These are phyloP conservation scores for Umimayanthus chanpuru DNA, from an alignment of 92 coral and sea anemone genomes.

Conservation along the genomic window DNA sequence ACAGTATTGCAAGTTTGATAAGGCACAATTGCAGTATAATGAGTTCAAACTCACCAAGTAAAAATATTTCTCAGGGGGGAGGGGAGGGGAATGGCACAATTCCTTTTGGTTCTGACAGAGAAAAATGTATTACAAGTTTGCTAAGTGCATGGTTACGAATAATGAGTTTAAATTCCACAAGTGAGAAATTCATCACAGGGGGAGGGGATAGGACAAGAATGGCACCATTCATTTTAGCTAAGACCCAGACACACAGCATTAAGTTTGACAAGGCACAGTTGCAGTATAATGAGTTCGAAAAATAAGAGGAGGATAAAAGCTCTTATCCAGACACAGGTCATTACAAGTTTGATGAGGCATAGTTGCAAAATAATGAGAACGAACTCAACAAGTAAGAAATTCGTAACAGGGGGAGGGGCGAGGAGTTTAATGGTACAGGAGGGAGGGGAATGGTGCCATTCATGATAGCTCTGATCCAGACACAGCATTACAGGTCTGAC, in stretches of 20 bases:
- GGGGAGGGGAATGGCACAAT: too few species aligned
- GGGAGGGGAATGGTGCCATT: too few species aligned
- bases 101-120: too few species aligned
- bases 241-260: constrained; percentile 59
- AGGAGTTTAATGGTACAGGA: too few species aligned
- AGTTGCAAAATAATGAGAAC: constrained; percentile 76
- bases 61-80: background rate
- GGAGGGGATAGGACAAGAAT: too few species aligned
- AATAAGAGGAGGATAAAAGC: too few species aligned
- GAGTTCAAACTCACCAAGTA: constrained; percentile 79
- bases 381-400: constrained; percentile 64
- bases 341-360: constrained; percentile 80
- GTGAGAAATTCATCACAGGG: constrained; percentile 38
- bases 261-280: constrained; percentile 81
- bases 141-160: constrained; percentile 72
- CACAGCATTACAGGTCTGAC: constrained; percentile 77
- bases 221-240: constrained; percentile 27
- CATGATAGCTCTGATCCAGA: constrained; percentile 16
- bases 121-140: constrained; percentile 63
- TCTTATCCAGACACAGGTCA: constrained; percentile 57
- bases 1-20: constrained; percentile 76
- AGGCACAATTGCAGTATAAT: constrained; percentile 72
- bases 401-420: too few species aligned
- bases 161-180: constrained; percentile 81
- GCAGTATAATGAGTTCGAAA: constrained; percentile 79